These are phyloP conservation scores for Hippolais icterina DNA, from an alignment of 2,113 vertebrate genomes.

Conservation along the genomic window DNA sequence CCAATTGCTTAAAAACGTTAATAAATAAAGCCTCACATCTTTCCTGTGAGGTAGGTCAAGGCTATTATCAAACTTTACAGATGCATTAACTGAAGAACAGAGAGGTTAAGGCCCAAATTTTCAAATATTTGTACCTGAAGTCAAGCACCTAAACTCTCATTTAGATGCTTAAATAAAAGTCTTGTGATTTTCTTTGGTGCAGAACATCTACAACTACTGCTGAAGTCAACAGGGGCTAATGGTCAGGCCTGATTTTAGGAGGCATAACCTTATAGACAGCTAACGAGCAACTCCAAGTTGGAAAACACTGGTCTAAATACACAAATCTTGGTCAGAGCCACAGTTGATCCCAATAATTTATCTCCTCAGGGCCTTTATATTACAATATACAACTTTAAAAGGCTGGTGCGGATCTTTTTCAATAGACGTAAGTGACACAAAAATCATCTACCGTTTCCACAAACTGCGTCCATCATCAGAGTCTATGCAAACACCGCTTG, in stretches of 20 bases:
- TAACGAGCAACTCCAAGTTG: background rate
- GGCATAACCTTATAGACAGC: background rate
- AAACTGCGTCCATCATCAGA: conserved; percentile 68
- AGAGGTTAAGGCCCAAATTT: conserved; percentile 65
- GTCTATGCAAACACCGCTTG: conserved; percentile 74
- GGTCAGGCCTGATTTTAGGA: conserved; percentile 27
- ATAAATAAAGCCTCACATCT: conserved; percentile 62
- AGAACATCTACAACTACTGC: conserved; percentile 53
- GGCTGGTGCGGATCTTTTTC: background rate
- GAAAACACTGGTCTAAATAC: background rate
- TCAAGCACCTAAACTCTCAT: conserved; percentile 50
- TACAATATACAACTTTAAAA: background rate
- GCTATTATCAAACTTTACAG: conserved; percentile 58
- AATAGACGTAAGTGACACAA: background rate
- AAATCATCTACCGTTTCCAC: background rate
- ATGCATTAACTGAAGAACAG: conserved; percentile 38
- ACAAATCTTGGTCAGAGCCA: background rate
- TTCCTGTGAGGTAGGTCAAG: conserved; percentile 60
- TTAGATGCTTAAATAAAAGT: conserved; percentile 61
- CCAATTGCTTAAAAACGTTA: conserved; percentile 48
- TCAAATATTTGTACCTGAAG: conserved; percentile 52
- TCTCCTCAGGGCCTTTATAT: conserved; percentile 15
- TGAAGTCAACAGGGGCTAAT: conserved; percentile 31
- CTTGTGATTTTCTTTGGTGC: conserved; percentile 54
- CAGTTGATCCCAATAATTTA: conserved; percentile 16